Percentiles rank a stretch among this genome's conserved stretches.
Evolutionary conservation across 1,140 invertebrate genomes (phyloP).

Genomic region (Cydia amplana): DNA sequence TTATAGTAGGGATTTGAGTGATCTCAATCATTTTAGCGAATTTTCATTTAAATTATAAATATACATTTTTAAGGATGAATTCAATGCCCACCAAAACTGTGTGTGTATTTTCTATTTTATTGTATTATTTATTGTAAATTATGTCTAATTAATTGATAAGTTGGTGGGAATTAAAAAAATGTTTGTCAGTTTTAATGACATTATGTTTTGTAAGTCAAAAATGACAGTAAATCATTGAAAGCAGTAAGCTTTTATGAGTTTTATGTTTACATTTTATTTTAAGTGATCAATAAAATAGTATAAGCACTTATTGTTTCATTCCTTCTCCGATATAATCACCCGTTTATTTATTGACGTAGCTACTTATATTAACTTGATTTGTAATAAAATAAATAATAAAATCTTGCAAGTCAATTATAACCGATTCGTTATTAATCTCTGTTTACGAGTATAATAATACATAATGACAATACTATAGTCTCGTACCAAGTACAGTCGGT

Average conservation of each 20-base stretch:
- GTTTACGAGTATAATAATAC: no score
- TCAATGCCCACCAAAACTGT: neutral
- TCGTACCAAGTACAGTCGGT: no score
- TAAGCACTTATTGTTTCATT: constrained; percentile 15
- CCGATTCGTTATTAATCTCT: no score
- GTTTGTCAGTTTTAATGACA: constrained; percentile 30
- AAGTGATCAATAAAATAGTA: constrained; percentile 24
- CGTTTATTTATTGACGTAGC: no score
- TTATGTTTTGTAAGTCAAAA: neutral
- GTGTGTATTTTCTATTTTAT: neutral
- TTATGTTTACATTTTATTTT: neutral
- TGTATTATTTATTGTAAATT: neutral
- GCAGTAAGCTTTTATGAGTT: neutral
- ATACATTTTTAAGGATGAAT: neutral
- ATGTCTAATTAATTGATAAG: neutral
- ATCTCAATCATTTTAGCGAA: no score
- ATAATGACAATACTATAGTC: no score
- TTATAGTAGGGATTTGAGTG: neutral
- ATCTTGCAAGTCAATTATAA: no score
- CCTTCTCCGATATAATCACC: neutral
- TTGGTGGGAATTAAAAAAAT: neutral
- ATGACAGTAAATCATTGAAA: constrained; percentile 12
- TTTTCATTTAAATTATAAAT: no score
- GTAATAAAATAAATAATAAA: no score
- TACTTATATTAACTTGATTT: no score